Evolutionary conservation across 2,888 invertebrate genomes (phyloP).

Genomic region (Coelinius sp.): DNA sequence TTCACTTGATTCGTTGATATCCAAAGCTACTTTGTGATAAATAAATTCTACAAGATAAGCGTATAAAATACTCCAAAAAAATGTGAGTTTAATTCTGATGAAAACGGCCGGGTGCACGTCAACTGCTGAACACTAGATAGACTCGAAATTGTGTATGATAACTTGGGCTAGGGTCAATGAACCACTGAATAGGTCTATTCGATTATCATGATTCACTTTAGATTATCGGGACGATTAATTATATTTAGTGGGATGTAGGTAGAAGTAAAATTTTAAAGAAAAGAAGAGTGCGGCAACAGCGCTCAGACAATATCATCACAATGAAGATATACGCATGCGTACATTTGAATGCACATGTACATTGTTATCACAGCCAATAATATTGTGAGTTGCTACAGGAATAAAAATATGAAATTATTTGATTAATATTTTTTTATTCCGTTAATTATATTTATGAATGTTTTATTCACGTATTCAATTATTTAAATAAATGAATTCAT

Average conservation of each 20-base stretch:
- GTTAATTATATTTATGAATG: too few species aligned
- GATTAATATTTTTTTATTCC: too few species aligned
- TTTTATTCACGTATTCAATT: too few species aligned
- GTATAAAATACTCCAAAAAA: background rate
- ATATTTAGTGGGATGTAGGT: background rate
- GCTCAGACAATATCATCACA: background rate
- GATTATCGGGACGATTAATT: background rate
- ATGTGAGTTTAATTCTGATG: background rate
- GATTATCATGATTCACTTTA: too few species aligned
- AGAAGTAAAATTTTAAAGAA: background rate
- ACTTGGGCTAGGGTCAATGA: too few species aligned
- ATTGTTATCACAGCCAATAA: background rate
- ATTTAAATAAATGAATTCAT: too few species aligned
- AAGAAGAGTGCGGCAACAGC: constrained; percentile 2
- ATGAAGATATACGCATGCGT: background rate
- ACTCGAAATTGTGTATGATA: too few species aligned
- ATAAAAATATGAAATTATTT: background rate
- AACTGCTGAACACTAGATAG: too few species aligned
- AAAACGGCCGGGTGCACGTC: background rate
- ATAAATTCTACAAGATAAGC: background rate
- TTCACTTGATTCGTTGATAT: background rate
- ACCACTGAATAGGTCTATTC: too few species aligned
- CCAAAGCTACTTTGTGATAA: background rate
- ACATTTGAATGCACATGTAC: background rate
- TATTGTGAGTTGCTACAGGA: too few species aligned